Conservation (phyloP, 2,797 vertebrate genomes). For the Clarias fuscus region DNA sequence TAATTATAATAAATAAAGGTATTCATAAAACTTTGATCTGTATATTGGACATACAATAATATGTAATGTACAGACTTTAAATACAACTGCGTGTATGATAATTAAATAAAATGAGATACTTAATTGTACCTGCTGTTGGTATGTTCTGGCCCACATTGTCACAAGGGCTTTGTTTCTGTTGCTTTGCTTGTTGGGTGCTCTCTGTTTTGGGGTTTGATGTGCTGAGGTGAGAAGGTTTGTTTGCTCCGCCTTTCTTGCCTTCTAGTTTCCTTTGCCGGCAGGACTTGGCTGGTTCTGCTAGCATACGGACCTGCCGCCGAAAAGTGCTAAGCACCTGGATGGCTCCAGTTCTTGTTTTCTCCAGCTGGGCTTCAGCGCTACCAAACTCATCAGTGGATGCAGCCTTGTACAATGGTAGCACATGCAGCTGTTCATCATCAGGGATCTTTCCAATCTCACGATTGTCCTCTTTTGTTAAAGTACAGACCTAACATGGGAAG, state of each 20-base stretch:
- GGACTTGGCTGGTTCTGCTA: slow-evolving; percentile 91
- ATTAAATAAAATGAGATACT: background rate
- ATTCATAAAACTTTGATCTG: background rate
- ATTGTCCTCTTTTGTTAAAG: slow-evolving; percentile 96
- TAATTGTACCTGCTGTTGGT: slow-evolving; percentile 67
- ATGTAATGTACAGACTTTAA: background rate
- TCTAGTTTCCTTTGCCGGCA: slow-evolving; percentile 95
- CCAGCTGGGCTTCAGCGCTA: slow-evolving; percentile 87
- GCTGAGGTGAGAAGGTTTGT: slow-evolving; percentile 81
- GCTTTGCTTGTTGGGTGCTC: slow-evolving; percentile 79
- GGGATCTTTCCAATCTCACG: slow-evolving; percentile 87
- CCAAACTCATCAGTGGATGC: slow-evolving; percentile 93
- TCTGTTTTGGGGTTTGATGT: slow-evolving; percentile 80
- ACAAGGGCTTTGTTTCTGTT: slow-evolving; percentile 75
- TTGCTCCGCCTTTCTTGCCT: slow-evolving; percentile 87
- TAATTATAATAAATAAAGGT: background rate
- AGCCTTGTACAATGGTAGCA: slow-evolving; percentile 93
- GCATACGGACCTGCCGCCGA: slow-evolving; percentile 91
- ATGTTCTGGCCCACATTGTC: slow-evolving; percentile 69
- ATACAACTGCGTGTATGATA: background rate
- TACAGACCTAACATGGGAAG: slow-evolving; percentile 83
- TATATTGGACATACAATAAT: background rate
- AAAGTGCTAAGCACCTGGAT: slow-evolving; percentile 93
- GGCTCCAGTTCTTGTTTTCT: slow-evolving; percentile 88
- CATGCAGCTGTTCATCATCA: slow-evolving; percentile 96